These are phyloP conservation scores for Xanthia togata DNA, from an alignment of 2,888 invertebrate genomes.

Conservation along the genomic window DNA sequence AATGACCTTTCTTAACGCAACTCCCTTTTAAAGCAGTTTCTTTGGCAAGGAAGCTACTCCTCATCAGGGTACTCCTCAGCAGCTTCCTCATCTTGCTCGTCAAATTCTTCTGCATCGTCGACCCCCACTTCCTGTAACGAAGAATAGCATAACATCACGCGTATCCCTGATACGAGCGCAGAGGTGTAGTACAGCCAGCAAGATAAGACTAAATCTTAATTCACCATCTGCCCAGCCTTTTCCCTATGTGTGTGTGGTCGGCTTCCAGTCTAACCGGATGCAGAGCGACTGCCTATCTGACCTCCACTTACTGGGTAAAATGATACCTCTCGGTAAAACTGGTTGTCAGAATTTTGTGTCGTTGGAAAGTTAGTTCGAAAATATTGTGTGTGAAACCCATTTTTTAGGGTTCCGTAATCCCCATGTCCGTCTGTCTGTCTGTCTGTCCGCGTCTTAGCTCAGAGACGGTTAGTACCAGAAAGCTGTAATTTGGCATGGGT, in stretches of 20 bases:
- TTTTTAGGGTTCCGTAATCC: no score
- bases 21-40: background rate
- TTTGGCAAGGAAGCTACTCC: conserved; percentile 57
- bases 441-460: no score
- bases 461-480: no score
- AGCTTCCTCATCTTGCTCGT: conserved; percentile 88
- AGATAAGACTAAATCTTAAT: background rate
- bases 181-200: background rate
- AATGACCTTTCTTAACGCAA: no score
- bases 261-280: background rate
- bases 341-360: background rate
- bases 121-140: conserved; percentile 90
- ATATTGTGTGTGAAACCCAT: no score
- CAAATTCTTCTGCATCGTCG: conserved; percentile 91
- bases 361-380: no score
- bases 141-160: background rate
- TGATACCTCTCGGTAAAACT: background rate
- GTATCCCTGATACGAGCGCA: background rate
- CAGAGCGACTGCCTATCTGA: background rate
- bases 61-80: conserved; percentile 81
- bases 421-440: no score
- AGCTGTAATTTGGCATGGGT: no score
- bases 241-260: background rate
- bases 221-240: background rate
- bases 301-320: background rate